A percentile compares a stretch with the other conserved stretches of the same genome.
Conservation (phyloP, 2,888 invertebrate genomes). For the Diarsia dahlii region DNA sequence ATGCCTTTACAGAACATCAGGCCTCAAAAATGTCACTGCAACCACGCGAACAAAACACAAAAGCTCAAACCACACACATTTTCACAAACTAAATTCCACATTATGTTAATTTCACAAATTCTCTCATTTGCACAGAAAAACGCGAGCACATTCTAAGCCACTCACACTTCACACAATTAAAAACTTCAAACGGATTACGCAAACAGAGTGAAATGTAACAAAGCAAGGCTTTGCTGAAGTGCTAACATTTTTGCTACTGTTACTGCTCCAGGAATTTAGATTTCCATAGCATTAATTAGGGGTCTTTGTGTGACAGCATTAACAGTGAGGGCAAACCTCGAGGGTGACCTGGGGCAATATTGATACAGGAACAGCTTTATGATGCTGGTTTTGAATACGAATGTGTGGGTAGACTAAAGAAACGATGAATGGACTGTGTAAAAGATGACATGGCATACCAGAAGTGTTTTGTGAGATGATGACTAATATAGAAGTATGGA, state of each 20-base stretch:
- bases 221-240: conserved; percentile 45
- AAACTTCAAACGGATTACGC: conserved; percentile 56
- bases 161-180: conserved; percentile 50
- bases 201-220: conserved; percentile 55
- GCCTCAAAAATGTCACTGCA: neutral
- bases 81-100: conserved; percentile 16
- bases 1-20: neutral
- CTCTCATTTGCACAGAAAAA: conserved; percentile 37
- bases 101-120: conserved; percentile 17
- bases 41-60: neutral
- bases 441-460: too few relatives aligned
- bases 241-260: conserved; percentile 48
- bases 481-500: neutral
- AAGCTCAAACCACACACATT: neutral
- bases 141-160: conserved; percentile 29
- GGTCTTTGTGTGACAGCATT: conserved; percentile 27
- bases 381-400: neutral
- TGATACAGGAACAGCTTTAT: conserved; percentile 27
- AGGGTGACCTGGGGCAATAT: conserved; percentile 41
- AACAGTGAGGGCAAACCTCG: conserved; percentile 25
- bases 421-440: too few relatives aligned
- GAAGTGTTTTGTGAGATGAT: neutral
- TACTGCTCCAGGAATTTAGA: conserved; percentile 35
- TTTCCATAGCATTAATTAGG: conserved; percentile 68
- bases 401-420: neutral